Conservation (phyloP, 1,140 invertebrate species). For the Trichonephila clavipes region DNA sequence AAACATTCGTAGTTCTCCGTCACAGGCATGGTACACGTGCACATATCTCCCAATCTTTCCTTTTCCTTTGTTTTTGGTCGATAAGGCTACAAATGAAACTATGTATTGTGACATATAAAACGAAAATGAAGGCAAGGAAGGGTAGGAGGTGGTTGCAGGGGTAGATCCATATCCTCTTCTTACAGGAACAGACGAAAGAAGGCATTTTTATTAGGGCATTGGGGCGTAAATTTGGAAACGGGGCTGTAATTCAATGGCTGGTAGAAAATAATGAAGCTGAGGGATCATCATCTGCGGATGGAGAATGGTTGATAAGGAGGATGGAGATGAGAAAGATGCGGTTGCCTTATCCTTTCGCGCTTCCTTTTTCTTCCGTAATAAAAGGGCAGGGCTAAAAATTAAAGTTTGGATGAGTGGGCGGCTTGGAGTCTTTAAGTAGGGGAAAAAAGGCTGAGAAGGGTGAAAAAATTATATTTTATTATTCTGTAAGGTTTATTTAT, state of each 20-base stretch:
- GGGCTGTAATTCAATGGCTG: constrained; percentile 60
- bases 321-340: constrained; percentile 60
- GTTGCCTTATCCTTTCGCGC: constrained; percentile 42
- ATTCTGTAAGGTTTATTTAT: too few relatives aligned
- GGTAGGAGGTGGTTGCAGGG: too few relatives aligned
- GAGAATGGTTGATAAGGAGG: constrained; percentile 62
- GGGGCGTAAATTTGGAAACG: constrained; percentile 57
- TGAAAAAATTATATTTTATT: too few relatives aligned
- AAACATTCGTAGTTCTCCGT: not conserved
- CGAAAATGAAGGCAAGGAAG: constrained; percentile 8
- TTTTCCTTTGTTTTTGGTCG: constrained; percentile 49
- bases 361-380: constrained; percentile 38
- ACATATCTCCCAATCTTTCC: not conserved
- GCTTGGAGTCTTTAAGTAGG: too few relatives aligned
- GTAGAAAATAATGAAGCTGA: constrained; percentile 62
- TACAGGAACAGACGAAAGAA: not conserved
- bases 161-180: constrained; percentile 25
- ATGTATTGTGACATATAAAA: constrained; percentile 49
- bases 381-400: constrained; percentile 5
- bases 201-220: constrained; percentile 48
- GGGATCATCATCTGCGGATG: constrained; percentile 63
- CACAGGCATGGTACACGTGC: not conserved
- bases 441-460: too few relatives aligned
- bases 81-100: constrained; percentile 41
- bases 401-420: not conserved